Evolutionary conservation across 2,888 invertebrate species (phyloP), one percentile per base, ranked within the genome.

Genomic region (Chirona hameri): DNA sequence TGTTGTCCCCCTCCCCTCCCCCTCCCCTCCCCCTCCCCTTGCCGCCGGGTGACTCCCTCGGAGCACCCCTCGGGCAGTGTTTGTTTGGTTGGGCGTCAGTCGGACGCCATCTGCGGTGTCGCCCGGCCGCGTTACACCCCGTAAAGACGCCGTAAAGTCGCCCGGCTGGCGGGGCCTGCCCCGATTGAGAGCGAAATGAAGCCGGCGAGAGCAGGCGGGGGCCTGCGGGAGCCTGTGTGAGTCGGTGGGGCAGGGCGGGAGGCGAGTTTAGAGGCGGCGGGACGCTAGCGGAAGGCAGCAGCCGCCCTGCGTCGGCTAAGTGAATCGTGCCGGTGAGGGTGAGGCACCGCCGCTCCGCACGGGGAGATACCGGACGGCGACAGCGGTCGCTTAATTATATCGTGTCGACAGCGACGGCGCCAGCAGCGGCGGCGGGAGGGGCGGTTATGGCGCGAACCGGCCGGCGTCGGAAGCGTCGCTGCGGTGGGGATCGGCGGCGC

Each of bases 61-160:
- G 15, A 52, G 12, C 52, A 52, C 18, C 52, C 52, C 52, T 18
- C 7, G 52, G 18, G 52, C 52, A 52, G 52, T 69, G 69, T 69
- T 69, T 69, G 69, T 69, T 69, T 29, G 27, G 69, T 9, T 10
- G 69, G 3, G 69, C 10, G n/a, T 24, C 27, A 14, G 14, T 27
- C 10, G 69, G 9, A 14, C 72, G 31, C 18, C 72, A 18, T 72
- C 18, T 31, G 72, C 72, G 31, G 72, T 72, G 27, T 52, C 52
- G 27, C 72, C 18, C 29, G 31, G 29, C 29, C 29, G 7, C 31
- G 72, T 18, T 31, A 72, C 72, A 72, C 72, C 18, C 31, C 31
- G 72, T 72, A 72, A 72, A 72, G 72, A 14, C 31, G 31, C 72
- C 72, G 31, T 72, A 72, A 72, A 72, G 2, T 29, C 72, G 29